phyloP scores from a whole-genome alignment of 2,797 vertebrate species.

The Poecilia velifera region DNA sequence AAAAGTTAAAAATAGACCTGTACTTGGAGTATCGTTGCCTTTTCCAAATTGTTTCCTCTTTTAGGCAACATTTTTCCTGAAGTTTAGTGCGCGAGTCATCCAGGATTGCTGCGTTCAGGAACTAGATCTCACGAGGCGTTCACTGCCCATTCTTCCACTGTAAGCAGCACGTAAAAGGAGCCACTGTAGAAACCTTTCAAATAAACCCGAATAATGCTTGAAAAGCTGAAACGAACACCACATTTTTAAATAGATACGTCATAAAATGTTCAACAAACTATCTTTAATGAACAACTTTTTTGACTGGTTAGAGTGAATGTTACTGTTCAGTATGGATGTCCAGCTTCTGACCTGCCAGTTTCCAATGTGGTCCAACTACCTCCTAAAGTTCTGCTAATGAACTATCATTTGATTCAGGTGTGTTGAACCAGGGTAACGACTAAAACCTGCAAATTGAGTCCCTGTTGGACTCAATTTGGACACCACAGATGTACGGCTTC shows the following conservation, averaged over 20 bases:
- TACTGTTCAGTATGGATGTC: too few relatives aligned
- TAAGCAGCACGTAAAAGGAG: background rate
- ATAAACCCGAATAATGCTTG: background rate
- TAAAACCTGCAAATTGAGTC: background rate
- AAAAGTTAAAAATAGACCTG: too few relatives aligned
- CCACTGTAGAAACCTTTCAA: background rate
- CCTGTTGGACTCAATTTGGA: background rate
- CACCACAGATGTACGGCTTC: too few relatives aligned
- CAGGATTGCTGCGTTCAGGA: constrained; percentile 39
- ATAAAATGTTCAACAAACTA: background rate
- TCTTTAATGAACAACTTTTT: background rate
- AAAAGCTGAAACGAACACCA: background rate
- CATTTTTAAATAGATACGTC: background rate
- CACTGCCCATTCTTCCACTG: constrained; percentile 6
- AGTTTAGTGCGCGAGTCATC: background rate
- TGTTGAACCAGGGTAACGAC: background rate
- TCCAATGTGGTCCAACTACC: background rate
- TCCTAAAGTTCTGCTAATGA: background rate
- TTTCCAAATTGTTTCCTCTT: background rate
- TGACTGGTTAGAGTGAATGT: background rate
- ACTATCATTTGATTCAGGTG: background rate
- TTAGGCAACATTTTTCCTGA: constrained; percentile 1
- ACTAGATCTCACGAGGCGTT: constrained; percentile 44
- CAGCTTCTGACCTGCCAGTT: background rate
- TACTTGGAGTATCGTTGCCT: rapidly evolving